Base-by-base conservation (phyloP, 2,888 invertebrate species). In the Xiphydria camelus region DNA sequence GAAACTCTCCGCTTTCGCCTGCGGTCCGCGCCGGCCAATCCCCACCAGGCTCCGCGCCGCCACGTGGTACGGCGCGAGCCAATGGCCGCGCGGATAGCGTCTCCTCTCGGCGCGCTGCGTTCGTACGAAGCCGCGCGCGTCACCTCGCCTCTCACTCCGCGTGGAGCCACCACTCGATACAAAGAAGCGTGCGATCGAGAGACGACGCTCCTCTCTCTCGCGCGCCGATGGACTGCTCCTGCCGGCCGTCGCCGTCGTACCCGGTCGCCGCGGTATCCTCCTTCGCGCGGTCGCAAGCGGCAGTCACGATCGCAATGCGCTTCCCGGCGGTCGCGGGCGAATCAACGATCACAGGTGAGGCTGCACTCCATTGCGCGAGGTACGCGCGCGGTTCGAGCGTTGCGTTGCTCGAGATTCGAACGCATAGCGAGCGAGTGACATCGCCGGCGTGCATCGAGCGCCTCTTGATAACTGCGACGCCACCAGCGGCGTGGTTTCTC, bases 1-100 rank as follows among this genome's bases (percentile, higher is more conserved):
- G 60, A 63, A 65, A 61, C 57, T 58, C 61, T 51, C 53, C 52
- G 62, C 62, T 67, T 67, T 64, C 62, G 66, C 59, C 57, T 47
- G 51, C 56, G 52, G 50, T 52, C 45, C 50, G 51, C 51, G 51
- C 62, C 57, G 60, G 56, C 67, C 68, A 66, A 67, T 69, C 68
- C 66, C 66, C 66, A 29, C 43, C 43, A 20, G n/a, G n/a, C 36
- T 31, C 23, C 19, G 25, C 5, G 15, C 25, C n/a, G 31, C 43
- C 43, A 43, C 43, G 43, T 43, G 43, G 35, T 43, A 12, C 2
- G 7, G 15, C 10, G 5, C 22, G 25, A 18, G 31, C 43, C 43
- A 43, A 43, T 43, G 26, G 31, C 36, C 18, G 18, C 10, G 43
- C 37, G 21, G 43, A 35, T n/a, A n/a, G n/a, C n/a, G n/a, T n/a